These are phyloP conservation scores for Monochamus saltuarius DNA, from an alignment of 1,140 invertebrate genomes.

Conservation along the genomic window DNA sequence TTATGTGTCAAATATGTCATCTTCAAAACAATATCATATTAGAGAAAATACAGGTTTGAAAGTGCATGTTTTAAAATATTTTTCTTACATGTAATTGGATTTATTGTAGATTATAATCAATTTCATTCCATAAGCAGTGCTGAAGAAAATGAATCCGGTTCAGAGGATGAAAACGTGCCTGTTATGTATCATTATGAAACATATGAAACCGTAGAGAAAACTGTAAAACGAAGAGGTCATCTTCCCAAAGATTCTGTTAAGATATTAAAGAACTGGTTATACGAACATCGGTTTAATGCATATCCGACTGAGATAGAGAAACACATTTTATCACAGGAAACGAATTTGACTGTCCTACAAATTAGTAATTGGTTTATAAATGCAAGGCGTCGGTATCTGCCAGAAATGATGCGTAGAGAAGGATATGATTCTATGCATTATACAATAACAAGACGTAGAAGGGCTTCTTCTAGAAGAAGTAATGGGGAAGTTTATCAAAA, in stretches of 20 bases:
- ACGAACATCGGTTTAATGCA: slow-evolving; percentile 91
- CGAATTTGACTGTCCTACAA: slow-evolving; percentile 84
- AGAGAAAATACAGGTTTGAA: too few relatives aligned
- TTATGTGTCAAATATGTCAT: too few relatives aligned
- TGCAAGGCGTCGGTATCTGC: slow-evolving; percentile 68
- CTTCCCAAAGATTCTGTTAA: slow-evolving; percentile 90
- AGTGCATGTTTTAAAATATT: too few relatives aligned
- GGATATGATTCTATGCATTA: slow-evolving; percentile 75
- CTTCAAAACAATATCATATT: too few relatives aligned
- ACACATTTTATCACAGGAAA: slow-evolving; percentile 77
- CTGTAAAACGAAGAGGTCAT: slow-evolving; percentile 81
- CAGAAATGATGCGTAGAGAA: slow-evolving; percentile 76
- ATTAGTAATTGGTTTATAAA: slow-evolving; percentile 89
- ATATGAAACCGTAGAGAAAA: slow-evolving; percentile 26
- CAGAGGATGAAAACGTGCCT: slow-evolving; percentile 42
- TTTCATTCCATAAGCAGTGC: slow-evolving; percentile 47
- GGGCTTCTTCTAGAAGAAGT: slow-evolving; percentile 36
- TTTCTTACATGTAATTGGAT: too few relatives aligned
- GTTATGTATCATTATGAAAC: slow-evolving; percentile 39
- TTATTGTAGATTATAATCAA: slow-evolving; percentile 1
- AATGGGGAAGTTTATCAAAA: slow-evolving; percentile 31
- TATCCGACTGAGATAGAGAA: slow-evolving; percentile 96
- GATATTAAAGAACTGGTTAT: slow-evolving; percentile 89
- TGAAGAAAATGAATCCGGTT: slow-evolving; percentile 45
- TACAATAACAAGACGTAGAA: slow-evolving; percentile 72